Base-by-base conservation (phyloP, 2,113 vertebrate genomes). In the Nycticebus coucang region DNA sequence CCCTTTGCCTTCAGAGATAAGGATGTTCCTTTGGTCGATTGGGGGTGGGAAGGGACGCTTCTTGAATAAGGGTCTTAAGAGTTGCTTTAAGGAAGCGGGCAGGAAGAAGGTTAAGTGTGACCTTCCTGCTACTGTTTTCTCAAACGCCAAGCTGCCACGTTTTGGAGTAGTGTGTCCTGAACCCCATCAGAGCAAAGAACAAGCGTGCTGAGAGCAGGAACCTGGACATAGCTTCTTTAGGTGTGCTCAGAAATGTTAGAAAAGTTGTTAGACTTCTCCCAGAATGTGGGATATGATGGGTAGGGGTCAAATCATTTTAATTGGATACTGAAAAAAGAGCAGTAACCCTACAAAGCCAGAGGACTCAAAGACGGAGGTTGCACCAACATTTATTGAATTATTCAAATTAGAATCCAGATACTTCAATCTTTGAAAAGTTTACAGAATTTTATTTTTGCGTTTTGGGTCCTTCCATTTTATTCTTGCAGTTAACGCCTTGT, bases 381-480 rank as follows among this genome's bases (percentile, higher is more conserved):
- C 6, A 10, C 19, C 66, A 60, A 0, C 50, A 69, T 57, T 50
- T 69, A 59, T 35, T 57, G 60, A 89, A 13, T 87, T 81, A 81
- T 79, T 88, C 83, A 33, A 41, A 53, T 57, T 75, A 80, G 89
- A 22, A 14, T 87, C 95, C 71, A 95, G 21, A 77, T 68, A 68
- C 41, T 90, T 77, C 41, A 74, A 9, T 55, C 59, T 95, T 62
- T 69, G 5, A 82, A 72, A 77, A 85, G 6, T 95, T 96, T 79
- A n/a, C 2, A 78, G 4, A 45, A 6, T 66, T 62, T 89, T 50
- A 74, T 94, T 94, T 80, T 78, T 74, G 21, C 60, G 2, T 80
- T 84, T 74, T 94, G 83, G 24, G 14, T 64, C 77, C 24, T 93
- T 97, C 81, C 18, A 15, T 80, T 93, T 92, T 94, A 77, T 96